Evolutionary conservation across 2,888 invertebrate species (phyloP).

Genomic region (Panopea generosa): DNA sequence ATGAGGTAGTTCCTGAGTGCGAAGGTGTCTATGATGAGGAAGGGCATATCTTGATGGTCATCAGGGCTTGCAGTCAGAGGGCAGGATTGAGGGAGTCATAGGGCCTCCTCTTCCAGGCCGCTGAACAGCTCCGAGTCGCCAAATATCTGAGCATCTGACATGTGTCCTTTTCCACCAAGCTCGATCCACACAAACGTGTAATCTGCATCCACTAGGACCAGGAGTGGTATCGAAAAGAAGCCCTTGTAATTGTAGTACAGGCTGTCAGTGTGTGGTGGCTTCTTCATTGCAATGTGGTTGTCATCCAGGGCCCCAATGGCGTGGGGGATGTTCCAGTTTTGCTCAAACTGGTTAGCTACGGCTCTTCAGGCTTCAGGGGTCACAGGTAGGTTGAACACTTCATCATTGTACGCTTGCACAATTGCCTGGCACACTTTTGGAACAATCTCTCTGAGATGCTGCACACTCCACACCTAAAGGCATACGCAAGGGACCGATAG

Average conservation of each 20-base stretch:
- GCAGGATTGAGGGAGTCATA: conserved; percentile 20
- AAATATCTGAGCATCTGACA: conserved; percentile 38
- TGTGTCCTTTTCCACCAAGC: conserved; percentile 38
- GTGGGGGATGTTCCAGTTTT: conserved; percentile 51
- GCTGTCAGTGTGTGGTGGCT: conserved; percentile 40
- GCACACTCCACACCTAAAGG: conserved; percentile 21
- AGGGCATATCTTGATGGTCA: conserved; percentile 13
- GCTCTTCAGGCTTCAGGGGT: conserved; percentile 41
- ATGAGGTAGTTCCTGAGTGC: conserved; percentile 7
- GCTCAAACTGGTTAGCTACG: conserved; percentile 44
- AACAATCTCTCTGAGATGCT: conserved; percentile 9
- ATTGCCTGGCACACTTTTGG: conserved; percentile 27
- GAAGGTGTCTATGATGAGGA: conserved; percentile 1
- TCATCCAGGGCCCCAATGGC: conserved; percentile 49
- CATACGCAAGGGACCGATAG: conserved; percentile 54
- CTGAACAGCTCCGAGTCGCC: conserved; percentile 17
- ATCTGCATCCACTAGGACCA: conserved; percentile 27
- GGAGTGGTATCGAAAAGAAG: conserved; percentile 22
- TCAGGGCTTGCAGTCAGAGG: conserved; percentile 24
- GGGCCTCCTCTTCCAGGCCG: conserved; percentile 19
- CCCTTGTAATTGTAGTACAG: conserved; percentile 47
- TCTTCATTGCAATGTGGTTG: conserved; percentile 53
- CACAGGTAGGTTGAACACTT: conserved; percentile 34
- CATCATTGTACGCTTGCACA: conserved; percentile 29
- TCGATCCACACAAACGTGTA: conserved; percentile 32